phyloP scores from a whole-genome alignment of 2,113 vertebrate species.

The Dendrocopos noguchii region DNA sequence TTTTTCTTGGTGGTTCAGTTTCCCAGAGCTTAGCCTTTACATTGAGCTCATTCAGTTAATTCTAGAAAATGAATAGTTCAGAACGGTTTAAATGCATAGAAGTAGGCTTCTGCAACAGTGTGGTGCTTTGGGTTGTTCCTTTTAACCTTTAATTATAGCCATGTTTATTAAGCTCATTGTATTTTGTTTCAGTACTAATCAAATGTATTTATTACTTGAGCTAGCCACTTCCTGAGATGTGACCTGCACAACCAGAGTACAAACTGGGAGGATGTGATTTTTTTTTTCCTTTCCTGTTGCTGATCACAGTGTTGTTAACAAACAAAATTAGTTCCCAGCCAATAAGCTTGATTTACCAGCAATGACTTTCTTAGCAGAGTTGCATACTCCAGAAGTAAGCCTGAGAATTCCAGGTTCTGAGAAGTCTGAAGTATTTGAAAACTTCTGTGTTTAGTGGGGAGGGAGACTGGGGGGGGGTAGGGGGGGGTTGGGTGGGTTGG shows the following conservation, averaged over 20 bases:
- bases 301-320: not conserved
- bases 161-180: not conserved
- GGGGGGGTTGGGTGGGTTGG: not conserved
- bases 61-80: conserved; percentile 23
- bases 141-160: conserved; percentile 4
- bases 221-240: not conserved
- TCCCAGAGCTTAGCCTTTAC: not conserved
- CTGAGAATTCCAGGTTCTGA: not conserved
- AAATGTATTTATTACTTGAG: not conserved
- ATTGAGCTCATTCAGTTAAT: not conserved
- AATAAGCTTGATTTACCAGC: not conserved
- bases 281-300: not conserved
- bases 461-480: not conserved
- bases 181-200: conserved; percentile 2
- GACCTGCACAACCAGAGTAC: not conserved
- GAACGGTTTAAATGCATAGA: not conserved
- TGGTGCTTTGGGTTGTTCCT: not conserved
- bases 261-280: not conserved
- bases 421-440: not conserved
- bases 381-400: not conserved
- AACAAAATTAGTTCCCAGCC: not conserved
- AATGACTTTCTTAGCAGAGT: not conserved
- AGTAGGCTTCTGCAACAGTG: not conserved
- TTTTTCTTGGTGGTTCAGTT: conserved; percentile 7
- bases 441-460: not conserved